phyloP scores from a whole-genome alignment of 2,113 vertebrate species.

The Fukomys damarensis region DNA sequence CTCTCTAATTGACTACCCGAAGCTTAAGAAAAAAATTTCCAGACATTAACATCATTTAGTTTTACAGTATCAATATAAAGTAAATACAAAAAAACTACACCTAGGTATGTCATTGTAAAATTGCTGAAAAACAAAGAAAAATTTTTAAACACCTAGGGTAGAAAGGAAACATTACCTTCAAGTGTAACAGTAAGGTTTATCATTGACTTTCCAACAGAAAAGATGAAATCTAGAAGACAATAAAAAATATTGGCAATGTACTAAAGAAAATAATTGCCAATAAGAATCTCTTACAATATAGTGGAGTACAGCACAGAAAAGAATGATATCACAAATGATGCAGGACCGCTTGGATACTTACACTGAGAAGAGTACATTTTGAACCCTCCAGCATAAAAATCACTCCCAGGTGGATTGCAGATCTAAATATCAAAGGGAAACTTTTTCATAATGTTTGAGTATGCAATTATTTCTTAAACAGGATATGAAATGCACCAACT shows the following conservation, averaged over 20 bases:
- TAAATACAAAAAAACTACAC: conserved; percentile 12
- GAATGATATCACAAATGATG: background rate
- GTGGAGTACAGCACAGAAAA: background rate
- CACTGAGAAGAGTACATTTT: background rate
- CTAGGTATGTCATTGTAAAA: background rate
- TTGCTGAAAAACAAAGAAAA: background rate
- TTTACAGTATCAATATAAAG: background rate
- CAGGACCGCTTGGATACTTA: background rate
- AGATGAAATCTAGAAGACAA: background rate
- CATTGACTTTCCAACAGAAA: background rate
- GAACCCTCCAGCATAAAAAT: background rate
- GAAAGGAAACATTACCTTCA: background rate
- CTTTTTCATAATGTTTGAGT: background rate
- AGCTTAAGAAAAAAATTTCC: background rate
- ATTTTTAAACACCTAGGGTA: background rate
- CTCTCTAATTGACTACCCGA: background rate
- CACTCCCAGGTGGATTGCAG: background rate
- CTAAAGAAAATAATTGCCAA: conserved; percentile 24
- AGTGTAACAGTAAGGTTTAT: background rate
- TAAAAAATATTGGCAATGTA: background rate
- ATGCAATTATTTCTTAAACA: background rate
- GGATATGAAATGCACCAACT: background rate
- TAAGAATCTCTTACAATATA: background rate
- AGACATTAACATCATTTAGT: background rate
- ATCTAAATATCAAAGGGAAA: conserved; percentile 1